Percentiles rank a stretch among this genome's conserved stretches.
phyloP scores from a whole-genome alignment of 2,888 invertebrate genomes.

The Heteromyza rotundicornis region DNA sequence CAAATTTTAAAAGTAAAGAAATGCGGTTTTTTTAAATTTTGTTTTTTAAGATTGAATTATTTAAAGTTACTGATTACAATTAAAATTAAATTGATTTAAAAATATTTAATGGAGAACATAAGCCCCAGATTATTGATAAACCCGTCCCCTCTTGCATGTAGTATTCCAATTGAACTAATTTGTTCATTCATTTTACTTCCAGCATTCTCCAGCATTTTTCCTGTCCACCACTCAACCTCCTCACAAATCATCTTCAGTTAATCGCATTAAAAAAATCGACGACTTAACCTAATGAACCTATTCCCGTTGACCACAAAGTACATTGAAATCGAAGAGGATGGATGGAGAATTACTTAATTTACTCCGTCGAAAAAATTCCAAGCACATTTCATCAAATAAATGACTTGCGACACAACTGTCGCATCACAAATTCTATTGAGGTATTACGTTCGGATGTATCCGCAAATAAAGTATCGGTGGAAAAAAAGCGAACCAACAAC shows the following conservation, averaged over 20 bases:
- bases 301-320: constrained; percentile 3
- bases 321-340: background rate
- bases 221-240: too few species aligned
- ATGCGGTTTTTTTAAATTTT: background rate
- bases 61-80: background rate
- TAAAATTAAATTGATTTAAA: too few species aligned
- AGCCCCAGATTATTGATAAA: too few species aligned
- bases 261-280: background rate
- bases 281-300: constrained; percentile 23
- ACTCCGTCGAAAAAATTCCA: background rate
- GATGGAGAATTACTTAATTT: background rate
- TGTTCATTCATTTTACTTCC: too few species aligned
- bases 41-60: background rate
- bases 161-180: too few species aligned
- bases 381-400: constrained; percentile 4
- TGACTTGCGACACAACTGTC: constrained; percentile 1
- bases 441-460: background rate
- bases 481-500: background rate
- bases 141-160: too few species aligned
- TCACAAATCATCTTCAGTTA: too few species aligned
- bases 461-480: background rate
- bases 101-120: too few species aligned
- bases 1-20: background rate
- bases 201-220: too few species aligned
- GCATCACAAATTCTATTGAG: background rate